These are phyloP conservation scores for Pseudorectes ferrugineus DNA, from an alignment of 2,113 vertebrate genomes.

Conservation along the genomic window DNA sequence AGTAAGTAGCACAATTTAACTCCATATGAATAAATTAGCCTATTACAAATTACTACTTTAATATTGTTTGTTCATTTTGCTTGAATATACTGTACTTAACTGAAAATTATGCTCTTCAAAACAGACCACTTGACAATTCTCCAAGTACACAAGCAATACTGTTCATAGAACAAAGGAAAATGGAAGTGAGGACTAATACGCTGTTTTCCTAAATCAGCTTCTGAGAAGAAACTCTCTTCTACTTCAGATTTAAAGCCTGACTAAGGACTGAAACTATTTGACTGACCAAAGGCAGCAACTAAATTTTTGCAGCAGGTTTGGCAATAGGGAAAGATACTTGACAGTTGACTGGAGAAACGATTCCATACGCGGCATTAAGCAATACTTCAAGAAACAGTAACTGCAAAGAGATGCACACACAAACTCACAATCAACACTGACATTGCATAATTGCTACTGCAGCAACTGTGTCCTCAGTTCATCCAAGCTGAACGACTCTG, in stretches of 20 bases:
- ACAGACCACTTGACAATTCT: neutral
- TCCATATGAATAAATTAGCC: neutral
- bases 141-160: neutral
- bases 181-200: neutral
- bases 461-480: neutral
- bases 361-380: neutral
- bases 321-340: neutral
- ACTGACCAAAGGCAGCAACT: neutral
- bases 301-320: neutral
- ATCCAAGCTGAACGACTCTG: rapidly evolving
- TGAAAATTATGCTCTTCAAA: neutral
- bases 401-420: neutral
- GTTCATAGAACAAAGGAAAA: neutral
- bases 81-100: neutral
- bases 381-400: neutral
- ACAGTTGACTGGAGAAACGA: neutral
- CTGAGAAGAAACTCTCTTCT: neutral
- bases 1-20: neutral
- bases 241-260: neutral
- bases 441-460: neutral
- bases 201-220: neutral
- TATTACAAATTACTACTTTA: neutral
- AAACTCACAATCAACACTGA: neutral
- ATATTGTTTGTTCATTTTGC: neutral
- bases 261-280: neutral